phyloP scores from a whole-genome alignment of 2,888 invertebrate species.

The Macaria liturata region DNA sequence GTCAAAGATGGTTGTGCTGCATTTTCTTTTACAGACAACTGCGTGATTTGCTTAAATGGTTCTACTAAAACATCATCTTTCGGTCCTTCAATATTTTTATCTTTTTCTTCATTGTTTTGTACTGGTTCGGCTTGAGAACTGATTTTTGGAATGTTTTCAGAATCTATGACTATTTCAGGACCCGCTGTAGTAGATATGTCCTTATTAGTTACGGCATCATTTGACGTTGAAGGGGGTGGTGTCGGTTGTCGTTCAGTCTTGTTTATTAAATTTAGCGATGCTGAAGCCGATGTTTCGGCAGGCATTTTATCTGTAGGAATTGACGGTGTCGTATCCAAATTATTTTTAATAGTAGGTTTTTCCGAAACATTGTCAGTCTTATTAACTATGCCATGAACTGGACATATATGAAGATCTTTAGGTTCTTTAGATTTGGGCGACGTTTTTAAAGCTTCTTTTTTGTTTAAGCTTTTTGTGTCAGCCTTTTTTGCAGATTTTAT shows the following conservation, averaged over 20 bases:
- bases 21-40: constrained; percentile 31
- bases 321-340: not conserved
- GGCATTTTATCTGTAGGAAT: constrained; percentile 1
- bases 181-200: constrained; percentile 18
- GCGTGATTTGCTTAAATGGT: constrained; percentile 41
- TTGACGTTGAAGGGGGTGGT: constrained; percentile 5
- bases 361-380: constrained; percentile 16
- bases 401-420: constrained; percentile 22
- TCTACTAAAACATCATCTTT: constrained; percentile 44
- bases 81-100: constrained; percentile 44
- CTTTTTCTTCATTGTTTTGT: constrained; percentile 35
- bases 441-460: constrained; percentile 4
- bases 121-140: constrained; percentile 30
- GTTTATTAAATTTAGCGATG: not conserved
- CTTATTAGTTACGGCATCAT: constrained; percentile 12
- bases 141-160: constrained; percentile 64
- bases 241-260: constrained; percentile 13
- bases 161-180: constrained; percentile 38
- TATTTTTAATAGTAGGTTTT: not conserved
- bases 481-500: constrained; percentile 12
- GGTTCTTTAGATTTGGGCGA: constrained; percentile 7
- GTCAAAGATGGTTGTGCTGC: constrained; percentile 21
- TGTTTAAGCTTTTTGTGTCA: constrained; percentile 4
- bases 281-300: constrained; percentile 4
- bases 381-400: constrained; percentile 16